phyloP scores from a whole-genome alignment of 2,797 vertebrate species.

The Enteromius unitaeniatus region DNA sequence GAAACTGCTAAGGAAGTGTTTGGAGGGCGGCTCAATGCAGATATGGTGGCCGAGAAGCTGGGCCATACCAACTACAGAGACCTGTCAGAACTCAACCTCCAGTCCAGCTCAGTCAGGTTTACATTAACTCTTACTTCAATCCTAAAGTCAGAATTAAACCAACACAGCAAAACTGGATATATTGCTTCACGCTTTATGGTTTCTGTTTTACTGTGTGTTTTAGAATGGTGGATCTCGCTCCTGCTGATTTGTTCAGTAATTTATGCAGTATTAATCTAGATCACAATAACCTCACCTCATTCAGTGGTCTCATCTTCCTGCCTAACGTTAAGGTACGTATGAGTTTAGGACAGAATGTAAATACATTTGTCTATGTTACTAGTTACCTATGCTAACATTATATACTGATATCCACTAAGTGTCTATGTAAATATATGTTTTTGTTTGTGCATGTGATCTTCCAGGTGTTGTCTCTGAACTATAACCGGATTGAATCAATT shows the following conservation, averaged over 20 bases:
- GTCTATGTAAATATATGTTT: neutral
- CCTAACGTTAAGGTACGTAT: conserved; percentile 80
- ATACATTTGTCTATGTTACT: neutral
- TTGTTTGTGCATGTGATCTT: conserved; percentile 20
- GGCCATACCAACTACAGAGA: conserved; percentile 84
- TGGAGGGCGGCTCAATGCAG: conserved; percentile 85
- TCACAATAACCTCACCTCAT: conserved; percentile 86
- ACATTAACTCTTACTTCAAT: neutral
- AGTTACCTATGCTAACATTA: neutral
- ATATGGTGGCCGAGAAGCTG: conserved; percentile 87
- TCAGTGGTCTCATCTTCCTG: conserved; percentile 86
- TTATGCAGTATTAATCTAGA: conserved; percentile 82
- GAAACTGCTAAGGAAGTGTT: conserved; percentile 87
- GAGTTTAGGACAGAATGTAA: neutral
- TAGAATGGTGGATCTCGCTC: conserved; percentile 82
- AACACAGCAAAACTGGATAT: neutral
- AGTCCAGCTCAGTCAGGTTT: conserved; percentile 84
- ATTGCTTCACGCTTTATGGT: neutral
- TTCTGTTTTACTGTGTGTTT: conserved; percentile 27
- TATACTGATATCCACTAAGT: neutral
- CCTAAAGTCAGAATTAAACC: neutral
- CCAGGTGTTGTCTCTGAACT: conserved; percentile 83
- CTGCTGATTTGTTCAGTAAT: conserved; percentile 79
- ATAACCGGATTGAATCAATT: conserved; percentile 88
- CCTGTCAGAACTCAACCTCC: conserved; percentile 82